Percentiles rank a stretch among this genome's conserved stretches.
Evolutionary conservation across 2,888 invertebrate species (phyloP).

Genomic region (Mythimna lalbum): DNA sequence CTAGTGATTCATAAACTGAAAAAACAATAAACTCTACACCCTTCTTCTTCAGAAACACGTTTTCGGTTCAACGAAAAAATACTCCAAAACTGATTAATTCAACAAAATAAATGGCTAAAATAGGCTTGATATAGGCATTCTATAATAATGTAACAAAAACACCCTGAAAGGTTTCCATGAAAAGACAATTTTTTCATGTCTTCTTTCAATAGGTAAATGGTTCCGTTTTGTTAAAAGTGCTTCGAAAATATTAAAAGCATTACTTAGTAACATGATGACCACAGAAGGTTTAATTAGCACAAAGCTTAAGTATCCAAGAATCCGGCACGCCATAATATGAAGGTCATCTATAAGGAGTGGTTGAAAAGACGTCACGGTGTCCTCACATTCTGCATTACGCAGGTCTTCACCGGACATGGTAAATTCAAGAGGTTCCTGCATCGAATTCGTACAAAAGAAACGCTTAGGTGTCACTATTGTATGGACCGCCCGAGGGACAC

Average conservation of each 20-base stretch:
- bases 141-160: slow-evolving; percentile 49
- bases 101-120: slow-evolving; percentile 25
- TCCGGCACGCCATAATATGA: no score
- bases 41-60: background rate
- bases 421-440: no score
- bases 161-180: slow-evolving; percentile 52
- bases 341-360: no score
- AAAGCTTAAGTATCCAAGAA: no score
- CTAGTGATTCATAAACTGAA: background rate
- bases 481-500: no score
- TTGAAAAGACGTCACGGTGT: no score
- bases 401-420: no score
- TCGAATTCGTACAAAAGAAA: no score
- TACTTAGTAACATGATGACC: background rate
- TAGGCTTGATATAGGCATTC: slow-evolving; percentile 47
- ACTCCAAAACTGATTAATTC: slow-evolving; percentile 20
- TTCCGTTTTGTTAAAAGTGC: slow-evolving; percentile 51
- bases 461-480: no score
- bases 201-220: slow-evolving; percentile 61
- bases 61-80: background rate
- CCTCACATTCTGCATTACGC: no score
- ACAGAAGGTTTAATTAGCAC: slow-evolving; percentile 5
- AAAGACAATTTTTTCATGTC: slow-evolving; percentile 63
- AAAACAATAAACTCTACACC: background rate
- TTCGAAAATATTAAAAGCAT: slow-evolving; percentile 62